Base-by-base conservation (phyloP, 2,797 vertebrate species). In the Rhincodon typus region DNA sequence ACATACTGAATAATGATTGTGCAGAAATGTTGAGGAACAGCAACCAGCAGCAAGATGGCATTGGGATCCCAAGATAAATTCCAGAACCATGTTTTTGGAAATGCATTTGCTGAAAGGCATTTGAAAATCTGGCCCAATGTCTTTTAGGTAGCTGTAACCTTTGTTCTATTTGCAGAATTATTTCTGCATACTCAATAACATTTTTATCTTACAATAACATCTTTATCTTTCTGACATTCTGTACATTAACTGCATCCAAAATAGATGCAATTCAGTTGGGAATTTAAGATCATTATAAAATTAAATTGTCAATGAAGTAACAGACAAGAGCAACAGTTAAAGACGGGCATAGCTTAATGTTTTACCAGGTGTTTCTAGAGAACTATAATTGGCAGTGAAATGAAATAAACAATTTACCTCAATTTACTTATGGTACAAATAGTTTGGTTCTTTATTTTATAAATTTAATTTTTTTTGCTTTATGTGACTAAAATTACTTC, bases 251-350 rank as follows among this genome's bases (percentile, higher is more conserved):
- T 34, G 46, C 42, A 74, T 95, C 25, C 5, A 95, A 77, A 95
- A 74, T 77, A 77, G 70, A 72, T 77, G 94, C 46, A 95, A 95
- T 95, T 95, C 94, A 77, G 53, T 72, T 50, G 70, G 94, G 70
- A 95, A 77, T 74, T 95, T 95, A 95, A 8, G 94, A 72, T 77
- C 74, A 95, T 95, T 95, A 95, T 95, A 74, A 95, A 72, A 77
- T 74, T 94, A 72, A 30, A 74, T 72, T 95, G 94, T 95, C 94
- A 95, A 95, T 95, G 70, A 77, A 74, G 53, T 77, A 74, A 95
- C 94, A 95, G 94, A 95, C 70, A 95, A 50, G 30, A 77, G 94
- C 46, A 95, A n/a, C 70, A 77, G 27, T 27, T 70, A 95, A 95
- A 77, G 46, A 77, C 69, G 72, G 94, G 30, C 70, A 57, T 74